Base-by-base conservation (phyloP, 2,113 vertebrate species). In the Mastomys natalensis region DNA sequence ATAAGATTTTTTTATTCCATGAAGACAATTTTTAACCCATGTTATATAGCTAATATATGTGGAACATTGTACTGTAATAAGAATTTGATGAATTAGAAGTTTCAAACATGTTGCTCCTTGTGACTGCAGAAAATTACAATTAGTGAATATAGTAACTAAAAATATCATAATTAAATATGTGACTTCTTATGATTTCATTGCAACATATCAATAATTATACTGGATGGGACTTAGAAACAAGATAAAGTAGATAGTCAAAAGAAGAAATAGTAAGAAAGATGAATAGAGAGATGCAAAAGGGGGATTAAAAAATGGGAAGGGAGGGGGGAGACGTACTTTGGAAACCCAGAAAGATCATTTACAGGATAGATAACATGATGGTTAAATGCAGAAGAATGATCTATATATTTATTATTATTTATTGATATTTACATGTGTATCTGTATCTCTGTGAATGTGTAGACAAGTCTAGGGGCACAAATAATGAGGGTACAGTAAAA, bases 261-360 rank as follows among this genome's bases (percentile, higher is more conserved):
- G 22, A 64, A 60, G 19, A 58, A 74, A 53, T 22, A 13, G 70
- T 5, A 60, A 77, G 34, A 31, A 3, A 64, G 29, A 45, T 17
- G 2, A 17, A 31, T 62, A 37, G 11, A 60, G 6, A 8, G 4
- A 11, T 7, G 37, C 31, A 17, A 26, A 29, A 4, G 13, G 1
- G 0, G 24, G 48, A n/a, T 29, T 26, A 13, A 16, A 62, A 26
- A 45, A 16, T 7, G n/a, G 11, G 24, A 45, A 6, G 21, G 13
- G 16, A 34, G 29, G 3, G 6, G 7, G 11, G 7, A 64, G 7
- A 13, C 4, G 12, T 48, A 53, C 9, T 82, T 40, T 40, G 22
- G 24, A 16, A 60, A 29, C 1, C 1, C 37, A 60, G 22, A 60
- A 12, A 40, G 3, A 24, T 26, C 37, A 58, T 60, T 43, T n/a